phyloP scores from a whole-genome alignment of 1,140 invertebrate species.

The Megalopta genalis region DNA sequence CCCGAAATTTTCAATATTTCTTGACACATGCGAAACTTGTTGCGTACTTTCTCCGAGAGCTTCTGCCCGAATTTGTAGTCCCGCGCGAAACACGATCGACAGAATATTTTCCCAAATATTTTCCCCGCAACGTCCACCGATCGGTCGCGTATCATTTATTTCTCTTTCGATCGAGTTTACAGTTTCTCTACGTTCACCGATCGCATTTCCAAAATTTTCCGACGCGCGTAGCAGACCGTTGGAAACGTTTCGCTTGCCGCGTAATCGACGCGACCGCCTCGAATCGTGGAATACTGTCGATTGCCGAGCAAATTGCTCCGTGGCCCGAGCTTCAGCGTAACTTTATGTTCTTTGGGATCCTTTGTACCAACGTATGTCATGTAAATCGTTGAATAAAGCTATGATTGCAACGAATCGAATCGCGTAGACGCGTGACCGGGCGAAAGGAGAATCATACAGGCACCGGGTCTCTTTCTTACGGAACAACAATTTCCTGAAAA shows the following conservation, averaged over 20 bases:
- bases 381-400: constrained; percentile 25
- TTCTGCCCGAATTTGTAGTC: constrained; percentile 23
- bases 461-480: constrained; percentile 57
- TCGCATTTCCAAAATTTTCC: constrained; percentile 3
- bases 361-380: constrained; percentile 15
- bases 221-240: background rate
- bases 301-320: background rate
- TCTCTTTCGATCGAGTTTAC: background rate
- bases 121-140: too few species aligned
- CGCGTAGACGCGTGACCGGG: background rate
- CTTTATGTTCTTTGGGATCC: constrained; percentile 18
- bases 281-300: background rate
- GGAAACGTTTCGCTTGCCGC: constrained; percentile 1
- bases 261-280: too few species aligned
- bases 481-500: constrained; percentile 11
- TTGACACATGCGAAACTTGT: constrained; percentile 31
- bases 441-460: constrained; percentile 39
- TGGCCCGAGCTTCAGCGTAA: constrained; percentile 27
- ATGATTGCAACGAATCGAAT: constrained; percentile 1
- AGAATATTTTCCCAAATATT: background rate
- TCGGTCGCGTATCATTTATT: background rate
- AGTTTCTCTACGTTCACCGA: background rate
- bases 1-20: constrained; percentile 38
- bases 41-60: constrained; percentile 53
- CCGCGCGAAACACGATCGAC: background rate